These are phyloP conservation scores for Celastrina argiolus DNA, from an alignment of 2,888 invertebrate genomes.

Conservation along the genomic window DNA sequence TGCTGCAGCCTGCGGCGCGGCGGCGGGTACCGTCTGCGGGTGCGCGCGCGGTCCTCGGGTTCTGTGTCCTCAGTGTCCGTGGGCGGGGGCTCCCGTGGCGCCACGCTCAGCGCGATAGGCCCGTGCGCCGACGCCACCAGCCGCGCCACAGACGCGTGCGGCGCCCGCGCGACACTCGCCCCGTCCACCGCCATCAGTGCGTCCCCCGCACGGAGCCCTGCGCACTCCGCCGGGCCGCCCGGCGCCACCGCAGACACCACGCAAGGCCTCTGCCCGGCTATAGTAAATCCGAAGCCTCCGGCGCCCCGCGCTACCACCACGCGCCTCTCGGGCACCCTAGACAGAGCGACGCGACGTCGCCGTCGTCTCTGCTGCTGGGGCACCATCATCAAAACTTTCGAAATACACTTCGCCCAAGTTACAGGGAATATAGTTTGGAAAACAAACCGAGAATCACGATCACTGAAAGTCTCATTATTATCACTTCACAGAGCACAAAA, in stretches of 20 bases:
- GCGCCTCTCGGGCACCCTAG: constrained; percentile 81
- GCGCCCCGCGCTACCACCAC: constrained; percentile 91
- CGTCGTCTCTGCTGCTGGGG: constrained; percentile 70
- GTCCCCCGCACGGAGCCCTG: constrained; percentile 94
- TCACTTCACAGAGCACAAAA: constrained; percentile 53
- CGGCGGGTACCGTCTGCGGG: constrained; percentile 62
- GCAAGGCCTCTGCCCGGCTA: constrained; percentile 97
- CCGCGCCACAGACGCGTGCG: constrained; percentile 95
- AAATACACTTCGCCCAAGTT: constrained; percentile 19
- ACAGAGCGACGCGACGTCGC: constrained; percentile 60
- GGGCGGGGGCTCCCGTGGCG: constrained; percentile 72
- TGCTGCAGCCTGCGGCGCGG: constrained; percentile 62
- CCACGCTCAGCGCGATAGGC: constrained; percentile 89
- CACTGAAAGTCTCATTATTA: constrained; percentile 29
- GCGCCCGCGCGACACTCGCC: constrained; percentile 91
- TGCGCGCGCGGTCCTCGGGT: constrained; percentile 64
- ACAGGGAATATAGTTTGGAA: neutral
- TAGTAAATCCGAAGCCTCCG: constrained; percentile 98
- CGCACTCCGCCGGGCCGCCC: constrained; percentile 90
- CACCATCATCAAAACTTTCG: constrained; percentile 54
- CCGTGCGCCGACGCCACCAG: constrained; percentile 92
- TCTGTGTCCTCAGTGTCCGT: constrained; percentile 71
- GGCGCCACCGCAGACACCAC: constrained; percentile 94
- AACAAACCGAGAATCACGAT: constrained; percentile 15
- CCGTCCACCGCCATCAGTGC: constrained; percentile 95